Percentiles rank a stretch among this genome's conserved stretches.
These are phyloP conservation scores for Diorhabda sublineata DNA, from an alignment of 1,140 invertebrate species.

Conservation along the genomic window DNA sequence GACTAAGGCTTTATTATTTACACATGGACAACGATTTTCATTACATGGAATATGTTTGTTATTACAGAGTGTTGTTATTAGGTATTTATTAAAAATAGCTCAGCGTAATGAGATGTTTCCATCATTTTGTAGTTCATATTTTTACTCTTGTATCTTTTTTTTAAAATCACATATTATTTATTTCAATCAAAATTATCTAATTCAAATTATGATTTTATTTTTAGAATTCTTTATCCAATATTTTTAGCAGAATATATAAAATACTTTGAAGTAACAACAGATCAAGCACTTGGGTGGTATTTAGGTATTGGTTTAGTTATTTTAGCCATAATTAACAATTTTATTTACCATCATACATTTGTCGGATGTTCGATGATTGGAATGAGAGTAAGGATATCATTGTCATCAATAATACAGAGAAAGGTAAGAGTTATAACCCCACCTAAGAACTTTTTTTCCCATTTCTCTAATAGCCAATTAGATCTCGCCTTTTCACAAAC, in stretches of 20 bases:
- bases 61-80: background rate
- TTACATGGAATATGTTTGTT: slow-evolving; percentile 6
- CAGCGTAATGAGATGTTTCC: background rate
- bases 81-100: background rate
- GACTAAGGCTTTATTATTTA: background rate
- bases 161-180: background rate
- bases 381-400: slow-evolving; percentile 73
- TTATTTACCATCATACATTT: slow-evolving; percentile 55
- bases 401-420: slow-evolving; percentile 73
- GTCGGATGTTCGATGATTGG: slow-evolving; percentile 62
- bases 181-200: background rate
- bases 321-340: slow-evolving; percentile 29
- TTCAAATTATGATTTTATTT: background rate
- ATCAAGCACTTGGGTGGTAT: background rate
- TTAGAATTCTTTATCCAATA: slow-evolving; percentile 3
- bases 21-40: background rate
- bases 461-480: too few species aligned
- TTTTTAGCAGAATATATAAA: background rate
- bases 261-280: background rate
- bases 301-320: background rate
- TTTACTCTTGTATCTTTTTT: background rate
- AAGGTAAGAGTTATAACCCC: slow-evolving; percentile 54
- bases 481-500: too few species aligned
- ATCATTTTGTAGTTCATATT: background rate
- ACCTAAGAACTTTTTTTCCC: too few species aligned